These are phyloP conservation scores for Neotoma lepida DNA, from an alignment of 2,113 vertebrate genomes.

Conservation along the genomic window DNA sequence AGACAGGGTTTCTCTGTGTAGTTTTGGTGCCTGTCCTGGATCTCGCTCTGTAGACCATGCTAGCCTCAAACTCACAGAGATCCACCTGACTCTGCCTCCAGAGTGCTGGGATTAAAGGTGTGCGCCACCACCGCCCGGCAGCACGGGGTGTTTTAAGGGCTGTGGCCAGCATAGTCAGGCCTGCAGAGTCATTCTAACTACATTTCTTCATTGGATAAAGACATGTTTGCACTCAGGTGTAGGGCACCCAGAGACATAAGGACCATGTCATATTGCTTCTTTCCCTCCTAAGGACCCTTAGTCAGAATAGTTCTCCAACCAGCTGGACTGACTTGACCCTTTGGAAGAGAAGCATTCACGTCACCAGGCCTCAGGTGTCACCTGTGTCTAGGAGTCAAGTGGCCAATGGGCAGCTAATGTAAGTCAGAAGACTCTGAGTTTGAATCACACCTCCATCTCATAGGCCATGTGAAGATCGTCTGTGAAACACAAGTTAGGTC, in stretches of 20 bases:
- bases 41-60: too few relatives aligned
- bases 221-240: neutral
- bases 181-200: neutral
- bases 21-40: too few relatives aligned
- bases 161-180: neutral
- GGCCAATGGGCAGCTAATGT: rapidly evolving
- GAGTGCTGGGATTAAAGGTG: too few relatives aligned
- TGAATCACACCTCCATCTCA: neutral
- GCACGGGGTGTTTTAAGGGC: neutral
- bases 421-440: neutral
- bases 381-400: rapidly evolving
- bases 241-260: neutral
- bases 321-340: rapidly evolving
- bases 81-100: too few relatives aligned
- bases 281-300: rapidly evolving
- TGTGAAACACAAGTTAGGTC: neutral
- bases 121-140: too few relatives aligned
- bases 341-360: rapidly evolving
- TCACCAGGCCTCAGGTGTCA: rapidly evolving
- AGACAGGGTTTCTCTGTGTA: too few relatives aligned
- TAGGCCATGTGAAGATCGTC: rapidly evolving
- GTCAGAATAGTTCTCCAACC: neutral
- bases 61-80: too few relatives aligned
- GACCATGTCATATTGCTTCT: neutral
- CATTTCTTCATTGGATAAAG: neutral